These are phyloP conservation scores for Caenorhabditis virilis DNA, from an alignment of 2,888 invertebrate species.

Conservation along the genomic window DNA sequence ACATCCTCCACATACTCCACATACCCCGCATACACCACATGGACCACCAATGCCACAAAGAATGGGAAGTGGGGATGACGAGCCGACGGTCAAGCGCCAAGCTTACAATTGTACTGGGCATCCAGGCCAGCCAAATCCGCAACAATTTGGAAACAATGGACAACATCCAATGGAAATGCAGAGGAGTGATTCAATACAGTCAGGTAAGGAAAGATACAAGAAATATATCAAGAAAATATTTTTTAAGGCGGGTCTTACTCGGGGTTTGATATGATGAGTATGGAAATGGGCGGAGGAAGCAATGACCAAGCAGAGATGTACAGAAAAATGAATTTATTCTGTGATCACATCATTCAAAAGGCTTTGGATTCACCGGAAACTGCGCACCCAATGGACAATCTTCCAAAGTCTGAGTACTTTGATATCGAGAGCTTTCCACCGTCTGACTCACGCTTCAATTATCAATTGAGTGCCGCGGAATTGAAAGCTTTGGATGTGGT, in stretches of 20 bases:
- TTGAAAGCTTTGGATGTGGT: conserved; percentile 57
- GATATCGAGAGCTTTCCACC: conserved; percentile 4
- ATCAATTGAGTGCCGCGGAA: conserved; percentile 57
- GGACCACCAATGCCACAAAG: conserved; percentile 9
- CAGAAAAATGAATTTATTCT: conserved; percentile 34
- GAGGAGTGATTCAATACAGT: conserved; percentile 32
- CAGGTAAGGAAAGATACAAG: conserved; percentile 17
- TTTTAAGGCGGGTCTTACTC: no score
- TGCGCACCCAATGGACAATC: conserved; percentile 6
- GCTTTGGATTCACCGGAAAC: conserved; percentile 41
- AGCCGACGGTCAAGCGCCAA: conserved; percentile 35
- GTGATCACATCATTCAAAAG: conserved; percentile 25
- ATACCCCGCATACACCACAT: conserved; percentile 3
- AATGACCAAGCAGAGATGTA: conserved; percentile 36
- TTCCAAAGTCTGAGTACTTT: neutral
- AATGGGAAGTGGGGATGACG: conserved; percentile 31
- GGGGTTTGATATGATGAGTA: conserved; percentile 29
- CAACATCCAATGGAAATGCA: no score
- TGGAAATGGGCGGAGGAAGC: conserved; percentile 37
- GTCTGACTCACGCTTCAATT: conserved; percentile 37
- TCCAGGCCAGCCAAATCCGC: conserved; percentile 17
- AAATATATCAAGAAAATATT: no score
- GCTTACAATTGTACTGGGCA: conserved; percentile 36
- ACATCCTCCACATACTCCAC: no score
- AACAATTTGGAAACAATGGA: no score